Percentiles rank a stretch among this genome's conserved stretches.
Conservation (phyloP, 2,113 vertebrate genomes). For the Cryptotis parvus region DNA sequence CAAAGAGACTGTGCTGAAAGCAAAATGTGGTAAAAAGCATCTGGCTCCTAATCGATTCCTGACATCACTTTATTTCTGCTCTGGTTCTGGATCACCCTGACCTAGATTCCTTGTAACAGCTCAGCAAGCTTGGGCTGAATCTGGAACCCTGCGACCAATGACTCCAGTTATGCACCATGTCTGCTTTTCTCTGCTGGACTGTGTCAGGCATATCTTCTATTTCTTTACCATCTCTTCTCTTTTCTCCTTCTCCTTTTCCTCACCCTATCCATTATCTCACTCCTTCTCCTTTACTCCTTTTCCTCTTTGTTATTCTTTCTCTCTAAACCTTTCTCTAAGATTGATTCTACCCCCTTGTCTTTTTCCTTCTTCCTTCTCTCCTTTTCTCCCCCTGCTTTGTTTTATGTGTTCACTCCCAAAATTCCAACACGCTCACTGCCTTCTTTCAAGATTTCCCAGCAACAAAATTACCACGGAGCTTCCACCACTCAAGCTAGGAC, state of each 20-base stretch:
- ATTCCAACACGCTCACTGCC: not conserved
- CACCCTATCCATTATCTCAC: not conserved
- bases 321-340: too few species aligned
- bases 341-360: too few species aligned
- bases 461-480: not conserved
- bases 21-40: not conserved
- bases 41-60: not conserved
- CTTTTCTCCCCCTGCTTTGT: not conserved
- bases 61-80: not conserved
- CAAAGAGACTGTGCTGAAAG: not conserved
- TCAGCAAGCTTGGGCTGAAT: slow-evolving; percentile 3
- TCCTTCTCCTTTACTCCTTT: not conserved
- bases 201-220: not conserved
- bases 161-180: not conserved
- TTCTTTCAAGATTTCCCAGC: not conserved
- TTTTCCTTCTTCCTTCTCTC: not conserved
- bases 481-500: not conserved
- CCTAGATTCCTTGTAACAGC: not conserved
- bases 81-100: not conserved
- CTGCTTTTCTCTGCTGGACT: not conserved
- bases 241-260: not conserved
- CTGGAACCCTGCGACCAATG: not conserved
- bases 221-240: not conserved
- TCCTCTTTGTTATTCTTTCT: too few species aligned
- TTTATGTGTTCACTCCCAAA: slow-evolving; percentile 5